Conservation (phyloP, 2,113 vertebrate genomes). For the Lophura nycthemera region DNA sequence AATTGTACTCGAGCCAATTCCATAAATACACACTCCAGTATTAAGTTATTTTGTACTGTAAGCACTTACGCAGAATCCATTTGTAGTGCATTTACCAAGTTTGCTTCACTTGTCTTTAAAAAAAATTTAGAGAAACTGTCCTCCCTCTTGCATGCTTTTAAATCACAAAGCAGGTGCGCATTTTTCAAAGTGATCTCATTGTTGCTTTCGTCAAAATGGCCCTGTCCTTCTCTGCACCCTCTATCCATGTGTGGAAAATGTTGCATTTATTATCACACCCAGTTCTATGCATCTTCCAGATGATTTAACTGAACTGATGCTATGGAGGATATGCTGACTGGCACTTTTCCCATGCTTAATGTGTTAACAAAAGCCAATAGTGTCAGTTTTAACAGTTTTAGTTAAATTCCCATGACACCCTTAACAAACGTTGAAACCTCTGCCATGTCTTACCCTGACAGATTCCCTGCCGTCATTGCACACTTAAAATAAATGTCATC, state of each 20-base stretch:
- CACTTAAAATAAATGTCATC: slow-evolving; percentile 89
- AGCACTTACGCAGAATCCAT: slow-evolving; percentile 12
- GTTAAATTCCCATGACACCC: slow-evolving; percentile 88
- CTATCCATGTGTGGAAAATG: slow-evolving; percentile 64
- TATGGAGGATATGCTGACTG: slow-evolving; percentile 90
- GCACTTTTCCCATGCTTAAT: slow-evolving; percentile 92
- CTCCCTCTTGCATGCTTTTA: background rate
- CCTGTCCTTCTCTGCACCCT: slow-evolving; percentile 52
- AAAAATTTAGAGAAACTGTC: background rate
- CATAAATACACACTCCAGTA: slow-evolving; percentile 9
- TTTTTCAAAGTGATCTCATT: slow-evolving; percentile 55
- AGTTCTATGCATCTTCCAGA: slow-evolving; percentile 83
- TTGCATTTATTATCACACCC: slow-evolving; percentile 73
- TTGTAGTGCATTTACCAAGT: slow-evolving; percentile 5
- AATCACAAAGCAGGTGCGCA: slow-evolving; percentile 54
- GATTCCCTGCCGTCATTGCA: slow-evolving; percentile 85
- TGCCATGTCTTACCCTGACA: slow-evolving; percentile 90
- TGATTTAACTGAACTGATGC: slow-evolving; percentile 84
- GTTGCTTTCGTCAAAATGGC: slow-evolving; percentile 65
- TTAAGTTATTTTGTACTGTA: slow-evolving; percentile 44
- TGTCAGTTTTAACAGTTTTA: slow-evolving; percentile 91
- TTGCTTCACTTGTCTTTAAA: slow-evolving; percentile 34
- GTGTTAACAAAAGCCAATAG: slow-evolving; percentile 93
- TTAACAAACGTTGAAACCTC: slow-evolving; percentile 87
- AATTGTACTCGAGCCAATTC: slow-evolving; percentile 53